Percentiles rank a stretch among this genome's conserved stretches.
Evolutionary conservation across 2,888 invertebrate species (phyloP).

Genomic region (Peribatodes rhomboidaria): DNA sequence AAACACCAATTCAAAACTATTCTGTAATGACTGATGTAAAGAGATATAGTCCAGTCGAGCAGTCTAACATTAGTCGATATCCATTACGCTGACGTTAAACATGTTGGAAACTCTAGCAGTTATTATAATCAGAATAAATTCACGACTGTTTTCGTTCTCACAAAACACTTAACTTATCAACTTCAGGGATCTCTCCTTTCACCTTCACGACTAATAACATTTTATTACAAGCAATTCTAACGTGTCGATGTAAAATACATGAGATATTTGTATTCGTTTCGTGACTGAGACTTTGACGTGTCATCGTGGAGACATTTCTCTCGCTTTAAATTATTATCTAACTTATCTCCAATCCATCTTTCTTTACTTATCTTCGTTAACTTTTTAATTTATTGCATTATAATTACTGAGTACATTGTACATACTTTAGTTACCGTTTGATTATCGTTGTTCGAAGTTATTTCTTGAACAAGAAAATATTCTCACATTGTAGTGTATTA

Average conservation of each 20-base stretch:
- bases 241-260: slow-evolving; percentile 25
- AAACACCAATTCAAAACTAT: background rate
- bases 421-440: background rate
- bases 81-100: slow-evolving; percentile 98
- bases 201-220: slow-evolving; percentile 30
- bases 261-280: slow-evolving; percentile 22
- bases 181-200: slow-evolving; percentile 27
- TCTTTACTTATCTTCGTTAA: slow-evolving; percentile 32
- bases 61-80: slow-evolving; percentile 87
- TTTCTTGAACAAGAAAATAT: background rate
- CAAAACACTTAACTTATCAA: slow-evolving; percentile 21
- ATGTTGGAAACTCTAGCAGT: slow-evolving; percentile 99
- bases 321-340: slow-evolving; percentile 14
- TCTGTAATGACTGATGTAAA: too few species aligned
- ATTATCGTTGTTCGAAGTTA: background rate
- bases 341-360: slow-evolving; percentile 25
- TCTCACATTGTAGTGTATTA: background rate
- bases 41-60: slow-evolving; percentile 71
- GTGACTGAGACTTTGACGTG: slow-evolving; percentile 25
- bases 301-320: slow-evolving; percentile 14
- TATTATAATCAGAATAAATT: slow-evolving; percentile 61
- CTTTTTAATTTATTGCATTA: slow-evolving; percentile 29
- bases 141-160: slow-evolving; percentile 23
- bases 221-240: slow-evolving; percentile 24
- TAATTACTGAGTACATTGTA: background rate